Evolutionary conservation across 2,888 invertebrate species (phyloP).

Genomic region (Drosophila neotestacea): DNA sequence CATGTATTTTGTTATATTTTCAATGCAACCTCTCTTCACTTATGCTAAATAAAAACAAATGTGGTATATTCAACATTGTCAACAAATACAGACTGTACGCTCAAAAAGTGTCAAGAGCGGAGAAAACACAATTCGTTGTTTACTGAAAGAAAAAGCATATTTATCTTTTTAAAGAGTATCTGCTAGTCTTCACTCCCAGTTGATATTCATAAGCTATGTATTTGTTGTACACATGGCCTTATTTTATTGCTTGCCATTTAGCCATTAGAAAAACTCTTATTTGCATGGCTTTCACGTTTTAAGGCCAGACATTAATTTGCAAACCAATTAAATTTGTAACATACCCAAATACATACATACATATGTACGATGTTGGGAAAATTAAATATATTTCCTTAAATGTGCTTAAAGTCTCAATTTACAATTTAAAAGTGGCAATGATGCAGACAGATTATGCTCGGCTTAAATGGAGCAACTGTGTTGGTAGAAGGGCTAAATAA

Average conservation of each 20-base stretch:
- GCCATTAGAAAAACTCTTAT: constrained; percentile 8
- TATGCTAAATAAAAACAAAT: neutral
- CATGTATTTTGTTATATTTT: constrained; percentile 39
- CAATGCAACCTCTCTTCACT: constrained; percentile 22
- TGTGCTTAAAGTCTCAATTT: constrained; percentile 24
- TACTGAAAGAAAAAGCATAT: neutral
- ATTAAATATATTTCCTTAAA: constrained; percentile 36
- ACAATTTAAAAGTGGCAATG: constrained; percentile 14
- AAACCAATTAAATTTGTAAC: constrained; percentile 57
- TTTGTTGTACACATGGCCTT: constrained; percentile 16
- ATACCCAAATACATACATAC: constrained; percentile 17
- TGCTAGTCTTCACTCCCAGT: neutral
- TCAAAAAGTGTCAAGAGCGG: neutral
- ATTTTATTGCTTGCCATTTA: constrained; percentile 53
- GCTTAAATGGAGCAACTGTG: constrained; percentile 8
- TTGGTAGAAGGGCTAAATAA: constrained; percentile 10
- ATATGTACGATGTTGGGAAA: neutral
- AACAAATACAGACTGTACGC: neutral
- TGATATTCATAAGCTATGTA: constrained; percentile 16
- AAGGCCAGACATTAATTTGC: constrained; percentile 51
- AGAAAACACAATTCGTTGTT: neutral
- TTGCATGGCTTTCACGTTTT: constrained; percentile 43
- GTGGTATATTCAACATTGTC: neutral
- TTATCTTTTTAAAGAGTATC: neutral
- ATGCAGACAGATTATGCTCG: constrained; percentile 6